These are phyloP conservation scores for Mola mola DNA, from an alignment of 2,113 vertebrate species.

Conservation along the genomic window DNA sequence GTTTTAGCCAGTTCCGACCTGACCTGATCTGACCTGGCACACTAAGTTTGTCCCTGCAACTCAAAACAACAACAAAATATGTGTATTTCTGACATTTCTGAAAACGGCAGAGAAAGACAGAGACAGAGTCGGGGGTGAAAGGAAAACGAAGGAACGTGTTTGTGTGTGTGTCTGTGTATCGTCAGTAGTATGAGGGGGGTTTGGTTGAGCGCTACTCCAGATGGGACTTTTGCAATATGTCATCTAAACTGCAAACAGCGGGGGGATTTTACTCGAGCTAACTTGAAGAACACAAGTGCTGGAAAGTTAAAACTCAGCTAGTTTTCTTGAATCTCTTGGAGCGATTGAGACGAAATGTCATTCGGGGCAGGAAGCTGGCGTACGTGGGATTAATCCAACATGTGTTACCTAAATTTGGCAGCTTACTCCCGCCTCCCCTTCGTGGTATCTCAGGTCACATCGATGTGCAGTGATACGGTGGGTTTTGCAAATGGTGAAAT, in stretches of 20 bases:
- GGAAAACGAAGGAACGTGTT: conserved; percentile 16
- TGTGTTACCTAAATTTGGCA: conserved; percentile 27
- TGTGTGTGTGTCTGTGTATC: conserved; percentile 32
- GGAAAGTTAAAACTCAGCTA: conserved; percentile 53
- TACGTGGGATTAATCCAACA: conserved; percentile 35
- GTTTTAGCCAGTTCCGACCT: too few relatives aligned
- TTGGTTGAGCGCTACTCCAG: conserved; percentile 62
- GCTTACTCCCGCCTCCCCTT: conserved; percentile 24
- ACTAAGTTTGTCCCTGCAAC: too few relatives aligned
- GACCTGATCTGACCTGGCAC: too few relatives aligned
- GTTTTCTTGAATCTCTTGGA: conserved; percentile 49
- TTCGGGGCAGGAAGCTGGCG: conserved; percentile 55
- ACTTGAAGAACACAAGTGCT: conserved; percentile 58
- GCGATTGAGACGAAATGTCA: conserved; percentile 55
- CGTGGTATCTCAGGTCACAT: conserved; percentile 39
- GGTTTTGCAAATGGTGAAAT: conserved; percentile 43
- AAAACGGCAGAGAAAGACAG: too few relatives aligned
- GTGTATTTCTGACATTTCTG: too few relatives aligned
- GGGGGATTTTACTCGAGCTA: conserved; percentile 61
- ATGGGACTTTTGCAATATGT: conserved; percentile 76
- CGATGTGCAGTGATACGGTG: not conserved
- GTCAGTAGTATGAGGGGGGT: conserved; percentile 35
- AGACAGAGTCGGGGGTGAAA: conserved; percentile 7
- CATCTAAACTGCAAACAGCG: conserved; percentile 69
- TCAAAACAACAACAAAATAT: too few relatives aligned